phyloP scores from a whole-genome alignment of 1,140 invertebrate species.

The Prorops nasuta region DNA sequence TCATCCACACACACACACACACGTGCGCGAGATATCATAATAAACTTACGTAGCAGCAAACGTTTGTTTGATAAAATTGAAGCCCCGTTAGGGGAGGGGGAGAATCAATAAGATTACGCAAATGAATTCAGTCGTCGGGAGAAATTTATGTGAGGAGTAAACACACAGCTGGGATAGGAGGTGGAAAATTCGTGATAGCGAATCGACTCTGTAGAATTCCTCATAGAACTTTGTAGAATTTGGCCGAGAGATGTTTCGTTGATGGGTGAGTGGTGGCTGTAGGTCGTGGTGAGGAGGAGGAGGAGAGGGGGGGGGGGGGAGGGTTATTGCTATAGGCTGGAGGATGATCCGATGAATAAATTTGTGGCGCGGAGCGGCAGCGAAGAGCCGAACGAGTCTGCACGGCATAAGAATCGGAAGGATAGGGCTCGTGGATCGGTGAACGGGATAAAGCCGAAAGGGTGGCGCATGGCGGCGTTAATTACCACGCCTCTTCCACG shows the following conservation, averaged over 20 bases:
- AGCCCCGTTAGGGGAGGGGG: background rate
- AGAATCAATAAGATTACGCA: background rate
- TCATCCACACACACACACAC: background rate
- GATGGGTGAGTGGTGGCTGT: no score
- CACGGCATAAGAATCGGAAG: no score
- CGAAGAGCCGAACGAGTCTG: background rate
- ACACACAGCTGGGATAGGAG: constrained; percentile 15
- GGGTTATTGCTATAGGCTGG: no score
- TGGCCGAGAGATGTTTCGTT: no score
- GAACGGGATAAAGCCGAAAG: background rate
- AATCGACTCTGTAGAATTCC: background rate
- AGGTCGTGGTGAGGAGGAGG: no score
- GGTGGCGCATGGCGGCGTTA: constrained; percentile 4
- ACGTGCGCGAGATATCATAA: background rate
- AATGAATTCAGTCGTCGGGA: background rate
- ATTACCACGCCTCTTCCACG: constrained; percentile 39
- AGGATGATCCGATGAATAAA: constrained; percentile 35
- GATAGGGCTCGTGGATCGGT: background rate
- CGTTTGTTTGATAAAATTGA: no score
- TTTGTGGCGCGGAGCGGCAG: constrained; percentile 24
- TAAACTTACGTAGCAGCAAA: background rate
- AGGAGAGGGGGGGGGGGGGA: background rate
- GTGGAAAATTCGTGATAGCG: background rate
- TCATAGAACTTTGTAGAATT: no score
- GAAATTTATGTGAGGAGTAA: constrained; percentile 6